Percentiles rank a stretch among this genome's conserved stretches.
These are phyloP conservation scores for Ectropis grisescens DNA, from an alignment of 1,140 invertebrate genomes.

Conservation along the genomic window DNA sequence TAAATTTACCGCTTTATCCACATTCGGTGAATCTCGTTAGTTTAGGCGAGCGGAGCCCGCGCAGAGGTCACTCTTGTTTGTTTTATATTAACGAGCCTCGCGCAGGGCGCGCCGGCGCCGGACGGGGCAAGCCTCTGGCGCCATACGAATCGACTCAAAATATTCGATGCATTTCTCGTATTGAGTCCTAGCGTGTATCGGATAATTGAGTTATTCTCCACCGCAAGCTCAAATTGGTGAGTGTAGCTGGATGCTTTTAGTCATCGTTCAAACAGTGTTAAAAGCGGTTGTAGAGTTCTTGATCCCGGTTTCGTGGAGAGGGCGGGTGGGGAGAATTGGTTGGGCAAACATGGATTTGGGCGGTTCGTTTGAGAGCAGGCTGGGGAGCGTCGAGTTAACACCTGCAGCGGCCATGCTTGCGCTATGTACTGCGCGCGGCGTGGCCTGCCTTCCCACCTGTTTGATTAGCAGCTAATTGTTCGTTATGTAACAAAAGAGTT, in stretches of 20 bases:
- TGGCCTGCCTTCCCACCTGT: no score
- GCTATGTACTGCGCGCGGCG: conserved; percentile 30
- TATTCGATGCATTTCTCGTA: conserved; percentile 61
- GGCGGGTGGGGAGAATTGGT: conserved; percentile 28
- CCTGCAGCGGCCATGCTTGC: conserved; percentile 49
- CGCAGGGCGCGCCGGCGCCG: conserved; percentile 50
- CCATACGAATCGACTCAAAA: conserved; percentile 49
- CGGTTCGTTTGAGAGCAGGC: conserved; percentile 53
- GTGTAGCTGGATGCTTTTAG: conserved; percentile 41
- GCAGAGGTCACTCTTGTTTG: conserved; percentile 65
- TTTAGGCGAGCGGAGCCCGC: conserved; percentile 50
- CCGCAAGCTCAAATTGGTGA: conserved; percentile 25
- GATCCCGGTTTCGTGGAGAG: conserved; percentile 19
- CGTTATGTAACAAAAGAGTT: no score
- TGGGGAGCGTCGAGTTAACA: conserved; percentile 41
- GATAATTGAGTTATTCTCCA: conserved; percentile 56
- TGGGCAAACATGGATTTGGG: conserved; percentile 54
- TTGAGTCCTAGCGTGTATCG: conserved; percentile 37
- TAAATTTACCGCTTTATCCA: conserved; percentile 67
- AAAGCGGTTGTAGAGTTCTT: conserved; percentile 22
- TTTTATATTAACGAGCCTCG: conserved; percentile 64
- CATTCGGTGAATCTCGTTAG: conserved; percentile 65
- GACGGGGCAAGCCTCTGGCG: conserved; percentile 53
- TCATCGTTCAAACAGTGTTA: conserved; percentile 30
- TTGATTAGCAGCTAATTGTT: no score